Evolutionary conservation across 23 tunicate species (phyloP).

Genomic region (Corella eumyota): DNA sequence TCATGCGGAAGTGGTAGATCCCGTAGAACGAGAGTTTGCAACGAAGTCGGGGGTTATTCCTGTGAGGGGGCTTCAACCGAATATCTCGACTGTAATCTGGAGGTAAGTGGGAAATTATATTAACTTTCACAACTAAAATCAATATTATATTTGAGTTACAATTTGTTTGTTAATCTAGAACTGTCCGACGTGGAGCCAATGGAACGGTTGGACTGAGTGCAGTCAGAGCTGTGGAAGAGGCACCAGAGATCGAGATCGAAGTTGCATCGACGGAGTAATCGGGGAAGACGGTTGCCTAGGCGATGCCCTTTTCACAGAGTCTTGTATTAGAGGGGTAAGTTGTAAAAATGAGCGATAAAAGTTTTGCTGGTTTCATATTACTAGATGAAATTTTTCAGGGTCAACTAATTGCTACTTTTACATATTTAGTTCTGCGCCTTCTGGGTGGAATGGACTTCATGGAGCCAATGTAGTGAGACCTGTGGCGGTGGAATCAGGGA

Average conservation of each 20-base stretch:
- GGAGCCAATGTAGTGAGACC: constrained; percentile 39
- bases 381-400: too few relatives aligned
- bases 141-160: too few relatives aligned
- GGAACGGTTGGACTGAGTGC: constrained; percentile 59
- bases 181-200: constrained; percentile 40
- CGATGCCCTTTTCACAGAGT: constrained; percentile 5
- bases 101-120: constrained; percentile 48
- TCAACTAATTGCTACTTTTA: neutral
- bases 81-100: constrained; percentile 5
- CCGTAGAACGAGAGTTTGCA: constrained; percentile 28
- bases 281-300: constrained; percentile 63
- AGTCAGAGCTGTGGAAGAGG: constrained; percentile 46
- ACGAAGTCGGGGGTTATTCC: neutral
- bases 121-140: too few relatives aligned
- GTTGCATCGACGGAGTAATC: constrained; percentile 49
- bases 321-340: constrained; percentile 59
- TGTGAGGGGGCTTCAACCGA: constrained; percentile 10
- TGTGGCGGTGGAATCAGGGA: constrained; percentile 64
- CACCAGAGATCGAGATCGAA: constrained; percentile 20
- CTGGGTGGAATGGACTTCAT: constrained; percentile 70
- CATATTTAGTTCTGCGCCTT: constrained; percentile 50
- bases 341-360: too few relatives aligned
- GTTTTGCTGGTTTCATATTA: too few relatives aligned
- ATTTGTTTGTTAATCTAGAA: too few relatives aligned
- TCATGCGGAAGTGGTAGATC: constrained; percentile 49